A percentile compares a stretch with the other conserved stretches of the same genome.
phyloP scores from a whole-genome alignment of 2,888 invertebrate genomes.

The Aleiodes alternator region DNA sequence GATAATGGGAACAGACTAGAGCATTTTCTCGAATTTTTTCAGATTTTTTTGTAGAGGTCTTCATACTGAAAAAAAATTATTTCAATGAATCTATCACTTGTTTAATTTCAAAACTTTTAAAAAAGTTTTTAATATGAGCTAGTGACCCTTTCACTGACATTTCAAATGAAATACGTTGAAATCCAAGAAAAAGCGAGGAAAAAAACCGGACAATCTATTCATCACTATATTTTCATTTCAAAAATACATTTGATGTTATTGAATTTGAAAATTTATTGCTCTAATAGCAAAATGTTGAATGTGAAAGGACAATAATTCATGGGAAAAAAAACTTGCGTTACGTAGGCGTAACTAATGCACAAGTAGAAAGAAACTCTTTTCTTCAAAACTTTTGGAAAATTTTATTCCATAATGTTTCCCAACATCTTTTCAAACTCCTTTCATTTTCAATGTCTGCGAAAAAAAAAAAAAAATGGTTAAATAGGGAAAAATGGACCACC shows the following conservation, averaged over 20 bases:
- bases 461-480: not conserved
- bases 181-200: too few species aligned
- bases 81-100: too few species aligned
- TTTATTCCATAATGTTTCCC: not conserved
- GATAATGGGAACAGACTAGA: too few species aligned
- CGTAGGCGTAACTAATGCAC: conserved; percentile 37
- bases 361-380: conserved; percentile 8
- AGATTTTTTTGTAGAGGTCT: too few species aligned
- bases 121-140: too few species aligned
- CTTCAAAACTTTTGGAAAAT: too few species aligned
- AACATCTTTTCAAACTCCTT: conserved; percentile 24
- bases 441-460: conserved; percentile 43
- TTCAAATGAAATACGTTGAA: too few species aligned
- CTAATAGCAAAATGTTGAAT: conserved; percentile 71
- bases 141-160: too few species aligned
- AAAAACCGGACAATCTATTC: conserved; percentile 20
- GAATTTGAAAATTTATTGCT: conserved; percentile 73
- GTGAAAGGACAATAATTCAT: conserved; percentile 69
- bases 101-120: too few species aligned
- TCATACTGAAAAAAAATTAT: too few species aligned
- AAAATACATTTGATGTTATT: conserved; percentile 63
- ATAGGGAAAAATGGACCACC: too few species aligned
- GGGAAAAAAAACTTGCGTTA: conserved; percentile 49
- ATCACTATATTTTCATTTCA: conserved; percentile 44
- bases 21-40: too few species aligned